Evolutionary conservation across 2,113 vertebrate genomes (phyloP).

Genomic region (Cinclus cinclus): DNA sequence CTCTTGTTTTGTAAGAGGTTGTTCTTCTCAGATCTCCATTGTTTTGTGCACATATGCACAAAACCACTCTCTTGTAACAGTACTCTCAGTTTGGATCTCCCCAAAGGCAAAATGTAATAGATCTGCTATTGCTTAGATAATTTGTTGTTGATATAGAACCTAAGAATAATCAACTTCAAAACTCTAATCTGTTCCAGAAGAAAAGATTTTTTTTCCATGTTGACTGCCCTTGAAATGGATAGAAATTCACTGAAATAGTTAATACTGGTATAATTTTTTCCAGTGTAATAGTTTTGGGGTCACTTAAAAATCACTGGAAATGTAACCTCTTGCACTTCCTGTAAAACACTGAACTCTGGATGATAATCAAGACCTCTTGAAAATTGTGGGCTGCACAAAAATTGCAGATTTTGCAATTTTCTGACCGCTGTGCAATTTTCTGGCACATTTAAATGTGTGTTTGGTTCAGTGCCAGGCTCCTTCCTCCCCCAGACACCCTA

Average conservation of each 20-base stretch:
- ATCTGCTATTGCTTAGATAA: not conserved
- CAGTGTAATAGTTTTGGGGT: constrained; percentile 49
- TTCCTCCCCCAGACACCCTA: constrained; percentile 55
- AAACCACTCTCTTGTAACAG: not conserved
- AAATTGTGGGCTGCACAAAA: constrained; percentile 49
- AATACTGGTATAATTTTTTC: constrained; percentile 49
- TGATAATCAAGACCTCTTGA: constrained; percentile 60
- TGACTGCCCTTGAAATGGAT: not conserved
- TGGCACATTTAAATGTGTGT: constrained; percentile 23
- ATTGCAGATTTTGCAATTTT: constrained; percentile 59
- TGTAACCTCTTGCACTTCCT: constrained; percentile 59
- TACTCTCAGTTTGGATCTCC: not conserved
- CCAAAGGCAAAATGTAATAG: not conserved
- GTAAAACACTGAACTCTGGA: constrained; percentile 50
- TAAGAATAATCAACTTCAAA: not conserved
- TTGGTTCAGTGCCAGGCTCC: constrained; percentile 4
- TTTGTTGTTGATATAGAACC: not conserved
- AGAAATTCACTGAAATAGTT: constrained; percentile 62
- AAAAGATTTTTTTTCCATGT: not conserved
- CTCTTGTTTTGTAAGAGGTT: not conserved
- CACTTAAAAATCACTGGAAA: constrained; percentile 68
- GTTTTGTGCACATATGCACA: not conserved
- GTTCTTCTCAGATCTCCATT: not conserved
- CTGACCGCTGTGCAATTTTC: constrained; percentile 53
- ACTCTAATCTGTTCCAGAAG: not conserved